Evolutionary conservation across 2,797 vertebrate genomes (phyloP).

Genomic region (Xyrichtys novacula): DNA sequence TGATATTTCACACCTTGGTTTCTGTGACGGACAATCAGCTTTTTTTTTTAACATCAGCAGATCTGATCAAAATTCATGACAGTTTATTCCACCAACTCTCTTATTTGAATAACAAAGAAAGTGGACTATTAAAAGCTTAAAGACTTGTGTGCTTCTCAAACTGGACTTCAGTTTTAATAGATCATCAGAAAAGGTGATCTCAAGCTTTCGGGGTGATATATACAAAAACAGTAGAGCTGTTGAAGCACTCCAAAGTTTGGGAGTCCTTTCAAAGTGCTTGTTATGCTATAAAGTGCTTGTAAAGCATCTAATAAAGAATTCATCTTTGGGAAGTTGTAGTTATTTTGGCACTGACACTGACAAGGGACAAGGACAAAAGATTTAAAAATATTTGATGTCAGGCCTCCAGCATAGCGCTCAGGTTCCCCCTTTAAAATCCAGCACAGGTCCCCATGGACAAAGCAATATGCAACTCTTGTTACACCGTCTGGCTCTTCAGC

Average conservation of each 20-base stretch:
- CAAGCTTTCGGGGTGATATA: background rate
- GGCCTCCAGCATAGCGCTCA: slow-evolving; percentile 33
- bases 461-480: slow-evolving; percentile 40
- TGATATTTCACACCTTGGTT: too few relatives aligned
- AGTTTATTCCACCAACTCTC: background rate
- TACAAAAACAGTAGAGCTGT: background rate
- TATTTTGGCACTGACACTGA: slow-evolving; percentile 52
- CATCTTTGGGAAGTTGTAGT: slow-evolving; percentile 31
- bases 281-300: background rate
- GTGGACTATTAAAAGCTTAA: background rate
- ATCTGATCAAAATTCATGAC: background rate
- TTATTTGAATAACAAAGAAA: background rate
- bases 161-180: background rate
- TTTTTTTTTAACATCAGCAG: background rate
- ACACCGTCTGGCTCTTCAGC: slow-evolving; percentile 30
- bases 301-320: slow-evolving; percentile 10
- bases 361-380: slow-evolving; percentile 37
- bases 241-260: background rate
- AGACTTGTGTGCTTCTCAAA: background rate
- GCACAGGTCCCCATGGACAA: slow-evolving; percentile 24
- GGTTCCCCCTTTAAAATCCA: slow-evolving; percentile 45
- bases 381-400: slow-evolving; percentile 42
- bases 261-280: background rate
- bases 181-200: background rate
- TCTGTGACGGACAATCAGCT: too few relatives aligned